These are phyloP conservation scores for Silurus glanis DNA, from an alignment of 2,113 vertebrate genomes.

Conservation along the genomic window DNA sequence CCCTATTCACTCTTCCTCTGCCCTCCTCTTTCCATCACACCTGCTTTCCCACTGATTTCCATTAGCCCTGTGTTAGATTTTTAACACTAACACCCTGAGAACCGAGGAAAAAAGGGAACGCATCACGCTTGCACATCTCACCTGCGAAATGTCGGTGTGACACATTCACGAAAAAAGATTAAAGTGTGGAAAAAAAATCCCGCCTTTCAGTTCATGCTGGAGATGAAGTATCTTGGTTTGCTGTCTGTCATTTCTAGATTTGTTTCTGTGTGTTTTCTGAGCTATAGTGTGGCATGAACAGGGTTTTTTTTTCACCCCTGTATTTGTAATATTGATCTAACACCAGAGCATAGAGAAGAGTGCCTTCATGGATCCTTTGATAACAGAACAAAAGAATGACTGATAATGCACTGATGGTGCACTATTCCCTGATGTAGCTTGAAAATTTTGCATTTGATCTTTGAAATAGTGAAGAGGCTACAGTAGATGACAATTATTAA, in stretches of 20 bases:
- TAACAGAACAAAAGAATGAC: conserved; percentile 20
- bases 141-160: conserved; percentile 37
- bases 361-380: not conserved
- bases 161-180: conserved; percentile 12
- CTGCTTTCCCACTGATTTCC: conserved; percentile 43
- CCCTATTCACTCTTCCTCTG: conserved; percentile 1
- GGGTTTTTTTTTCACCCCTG: too few species aligned
- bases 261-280: not conserved
- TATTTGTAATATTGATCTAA: conserved; percentile 23
- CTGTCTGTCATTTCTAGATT: not conserved
- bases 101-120: conserved; percentile 12
- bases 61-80: too few species aligned
- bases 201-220: not conserved
- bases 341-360: not conserved
- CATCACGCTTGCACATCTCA: conserved; percentile 17
- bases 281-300: not conserved
- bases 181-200: not conserved
- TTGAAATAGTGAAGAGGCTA: not conserved
- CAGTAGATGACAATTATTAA: not conserved
- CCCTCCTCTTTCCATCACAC: conserved; percentile 35
- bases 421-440: not conserved
- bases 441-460: not conserved
- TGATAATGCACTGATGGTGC: not conserved
- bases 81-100: too few species aligned
- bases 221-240: not conserved